Evolutionary conservation across 2,888 invertebrate genomes (phyloP), one percentile per base, ranked within the genome.

Genomic region (Agrochola circellaris): DNA sequence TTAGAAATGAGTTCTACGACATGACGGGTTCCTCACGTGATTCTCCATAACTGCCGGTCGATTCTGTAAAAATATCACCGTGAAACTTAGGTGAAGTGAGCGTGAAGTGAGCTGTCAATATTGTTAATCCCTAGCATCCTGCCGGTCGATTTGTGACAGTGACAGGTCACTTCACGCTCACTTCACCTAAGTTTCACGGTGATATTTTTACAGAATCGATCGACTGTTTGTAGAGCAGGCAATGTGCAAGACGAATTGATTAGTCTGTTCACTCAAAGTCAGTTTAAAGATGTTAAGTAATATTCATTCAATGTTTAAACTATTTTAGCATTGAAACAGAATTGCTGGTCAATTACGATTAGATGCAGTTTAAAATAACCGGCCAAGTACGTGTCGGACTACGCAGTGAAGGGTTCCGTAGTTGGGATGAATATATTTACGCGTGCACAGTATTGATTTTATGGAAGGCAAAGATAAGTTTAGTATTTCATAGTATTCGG

Each of bases 361-460:
- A 17, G 68, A 38, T 67, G 26, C 79, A 76, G 45, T 78, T 26
- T 13, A 11, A n/a, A 56, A 56, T 11, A 58, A 54, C 26, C 15
- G 58, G 58, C 26, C 15, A 26, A 26, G 15, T 15, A 0, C 7
- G 15, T 58, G 7, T 58, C 7, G 15, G 26, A 15, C 58, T 1
- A 26, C 58, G 15, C 26, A 26, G 13, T 15, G 58, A 58, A 58
- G 58, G 26, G 26, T 58, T 58, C 58, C n/a, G 56, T n/a, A n/a
- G 6, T 13, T n/a, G 56, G 56, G 13, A 56, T 56, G 13, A 56
- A 56, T n/a, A n/a, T 9, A 54, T 3, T 54, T 23, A 54, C 23
- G 23, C 23, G 3, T 23, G 9, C 3, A 23, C 9, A 54, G 23
- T 23, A 23, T 54, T 23, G 54, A 23, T 23, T 54, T 54, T 9